Evolutionary conservation across 2,888 invertebrate genomes (phyloP).

Genomic region (Andrena praecox): DNA sequence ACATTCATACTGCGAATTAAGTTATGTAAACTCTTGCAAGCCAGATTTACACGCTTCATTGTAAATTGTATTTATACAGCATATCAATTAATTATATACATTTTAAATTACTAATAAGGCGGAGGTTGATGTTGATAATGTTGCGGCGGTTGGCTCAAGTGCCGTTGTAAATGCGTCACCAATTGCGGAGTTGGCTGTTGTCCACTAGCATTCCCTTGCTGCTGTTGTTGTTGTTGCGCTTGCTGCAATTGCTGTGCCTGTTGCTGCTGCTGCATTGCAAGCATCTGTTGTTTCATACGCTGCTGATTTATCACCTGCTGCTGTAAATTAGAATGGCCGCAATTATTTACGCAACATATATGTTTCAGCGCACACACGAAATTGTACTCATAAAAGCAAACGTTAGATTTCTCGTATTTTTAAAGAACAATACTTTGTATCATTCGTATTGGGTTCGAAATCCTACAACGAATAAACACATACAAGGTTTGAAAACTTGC

Average conservation of each 20-base stretch:
- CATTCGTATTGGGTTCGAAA: too few relatives aligned
- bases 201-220: constrained; percentile 79
- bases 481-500: too few relatives aligned
- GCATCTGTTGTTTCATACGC: constrained; percentile 90
- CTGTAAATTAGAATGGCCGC: constrained; percentile 58
- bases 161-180: constrained; percentile 89
- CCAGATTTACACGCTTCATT: constrained; percentile 35
- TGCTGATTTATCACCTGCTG: constrained; percentile 85
- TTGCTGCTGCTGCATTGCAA: constrained; percentile 88
- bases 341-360: constrained; percentile 8
- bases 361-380: background rate
- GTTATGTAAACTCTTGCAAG: constrained; percentile 31
- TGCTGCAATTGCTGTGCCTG: constrained; percentile 76
- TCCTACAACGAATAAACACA: too few relatives aligned
- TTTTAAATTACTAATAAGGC: constrained; percentile 84
- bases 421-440: too few relatives aligned
- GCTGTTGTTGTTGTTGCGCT: constrained; percentile 86
- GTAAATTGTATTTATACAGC: constrained; percentile 45
- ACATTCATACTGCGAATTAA: constrained; percentile 54
- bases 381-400: too few relatives aligned
- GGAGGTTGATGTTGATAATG: constrained; percentile 87
- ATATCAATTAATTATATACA: constrained; percentile 54
- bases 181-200: constrained; percentile 88
- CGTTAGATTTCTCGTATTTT: too few relatives aligned
- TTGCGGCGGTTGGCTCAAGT: constrained; percentile 86